Evolutionary conservation across 2,888 invertebrate species (phyloP).

Genomic region (Taphrorychus bicolor): DNA sequence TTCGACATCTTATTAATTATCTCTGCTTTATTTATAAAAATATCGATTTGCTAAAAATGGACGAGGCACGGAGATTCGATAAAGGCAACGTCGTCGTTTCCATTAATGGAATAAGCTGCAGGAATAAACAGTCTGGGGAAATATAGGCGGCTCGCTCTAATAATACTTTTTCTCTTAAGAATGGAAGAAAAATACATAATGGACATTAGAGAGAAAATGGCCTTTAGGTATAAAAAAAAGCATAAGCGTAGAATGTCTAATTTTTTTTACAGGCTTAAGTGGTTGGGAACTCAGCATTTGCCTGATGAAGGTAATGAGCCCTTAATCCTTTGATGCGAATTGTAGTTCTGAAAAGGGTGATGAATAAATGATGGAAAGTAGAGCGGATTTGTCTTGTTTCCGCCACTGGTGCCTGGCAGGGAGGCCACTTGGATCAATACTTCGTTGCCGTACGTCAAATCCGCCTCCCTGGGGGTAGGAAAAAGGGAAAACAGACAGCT

Average conservation of each 20-base stretch:
- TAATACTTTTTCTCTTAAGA: background rate
- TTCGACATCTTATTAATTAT: background rate
- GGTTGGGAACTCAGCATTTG: too few species aligned
- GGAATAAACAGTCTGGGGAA: background rate
- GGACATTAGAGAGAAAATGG: constrained; percentile 5
- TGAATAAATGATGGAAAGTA: background rate
- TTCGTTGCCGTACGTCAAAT: constrained; percentile 50
- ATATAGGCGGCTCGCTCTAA: background rate
- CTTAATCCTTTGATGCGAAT: background rate
- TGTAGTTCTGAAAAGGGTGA: background rate
- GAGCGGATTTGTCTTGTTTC: background rate
- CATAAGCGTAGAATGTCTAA: background rate
- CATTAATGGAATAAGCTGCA: background rate
- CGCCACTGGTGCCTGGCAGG: constrained; percentile 45
- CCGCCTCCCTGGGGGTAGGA: constrained; percentile 45
- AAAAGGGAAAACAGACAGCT: constrained; percentile 41
- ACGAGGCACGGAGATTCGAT: too few species aligned
- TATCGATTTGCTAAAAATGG: background rate
- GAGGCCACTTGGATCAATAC: constrained; percentile 53
- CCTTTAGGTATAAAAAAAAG: constrained; percentile 1
- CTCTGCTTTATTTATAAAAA: background rate
- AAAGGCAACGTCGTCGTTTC: background rate
- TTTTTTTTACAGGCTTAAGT: background rate
- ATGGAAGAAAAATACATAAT: background rate
- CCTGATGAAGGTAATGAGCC: too few species aligned